Evolutionary conservation across 2,113 vertebrate genomes (phyloP).

Genomic region (Balaeniceps rex): DNA sequence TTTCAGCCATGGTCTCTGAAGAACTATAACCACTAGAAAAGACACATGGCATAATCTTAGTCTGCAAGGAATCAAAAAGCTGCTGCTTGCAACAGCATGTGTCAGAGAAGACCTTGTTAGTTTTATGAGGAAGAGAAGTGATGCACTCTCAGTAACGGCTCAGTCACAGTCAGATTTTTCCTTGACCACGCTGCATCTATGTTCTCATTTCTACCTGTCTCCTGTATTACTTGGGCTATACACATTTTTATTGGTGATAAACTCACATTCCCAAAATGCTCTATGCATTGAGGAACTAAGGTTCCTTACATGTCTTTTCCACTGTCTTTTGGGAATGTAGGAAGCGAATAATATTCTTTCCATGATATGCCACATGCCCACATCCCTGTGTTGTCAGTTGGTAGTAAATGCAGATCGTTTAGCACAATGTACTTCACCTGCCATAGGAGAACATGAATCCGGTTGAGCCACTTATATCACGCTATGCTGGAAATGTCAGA

Average conservation of each 20-base stretch:
- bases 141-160: background rate
- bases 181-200: background rate
- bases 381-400: background rate
- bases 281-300: background rate
- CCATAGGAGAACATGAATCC: background rate
- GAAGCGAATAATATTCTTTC: background rate
- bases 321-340: background rate
- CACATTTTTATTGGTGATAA: background rate
- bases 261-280: background rate
- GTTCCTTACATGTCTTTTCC: background rate
- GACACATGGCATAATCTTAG: background rate
- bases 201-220: background rate
- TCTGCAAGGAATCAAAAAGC: background rate
- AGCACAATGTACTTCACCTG: background rate
- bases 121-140: background rate
- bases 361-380: background rate
- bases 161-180: background rate
- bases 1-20: background rate
- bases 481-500: background rate
- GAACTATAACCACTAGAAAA: background rate
- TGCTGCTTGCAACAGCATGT: background rate
- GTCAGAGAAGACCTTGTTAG: background rate
- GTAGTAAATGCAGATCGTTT: background rate
- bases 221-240: background rate
- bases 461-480: background rate